Conservation (phyloP, 2,113 vertebrate genomes). For the Hippocampus barbouri region DNA sequence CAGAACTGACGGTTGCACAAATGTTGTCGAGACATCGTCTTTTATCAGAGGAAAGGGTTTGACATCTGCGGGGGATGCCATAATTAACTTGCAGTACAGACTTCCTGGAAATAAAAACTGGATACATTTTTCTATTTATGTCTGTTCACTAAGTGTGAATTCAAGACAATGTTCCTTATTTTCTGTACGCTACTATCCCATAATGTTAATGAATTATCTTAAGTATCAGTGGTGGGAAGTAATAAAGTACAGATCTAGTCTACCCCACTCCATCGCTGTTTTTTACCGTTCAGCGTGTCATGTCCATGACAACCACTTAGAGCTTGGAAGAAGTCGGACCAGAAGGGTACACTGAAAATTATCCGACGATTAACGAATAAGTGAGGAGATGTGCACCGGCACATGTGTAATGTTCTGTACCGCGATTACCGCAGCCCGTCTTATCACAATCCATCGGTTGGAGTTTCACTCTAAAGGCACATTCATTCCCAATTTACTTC, state of each 20-base stretch:
- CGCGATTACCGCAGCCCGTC: not conserved
- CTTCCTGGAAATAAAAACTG: not conserved
- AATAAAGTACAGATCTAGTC: too few species aligned
- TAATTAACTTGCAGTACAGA: slow-evolving; percentile 2
- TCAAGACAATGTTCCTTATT: too few species aligned
- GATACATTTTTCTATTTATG: not conserved
- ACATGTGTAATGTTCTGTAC: slow-evolving; percentile 41
- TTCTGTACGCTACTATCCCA: too few species aligned
- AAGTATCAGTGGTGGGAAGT: too few species aligned
- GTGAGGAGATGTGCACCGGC: slow-evolving; percentile 41
- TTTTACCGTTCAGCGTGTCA: slow-evolving; percentile 62
- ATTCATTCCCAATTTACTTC: not conserved
- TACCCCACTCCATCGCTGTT: too few species aligned
- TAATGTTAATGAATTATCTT: too few species aligned
- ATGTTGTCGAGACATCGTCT: not conserved
- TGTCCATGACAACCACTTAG: slow-evolving; percentile 51
- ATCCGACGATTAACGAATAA: slow-evolving; percentile 64
- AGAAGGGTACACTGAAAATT: slow-evolving; percentile 52
- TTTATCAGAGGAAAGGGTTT: not conserved
- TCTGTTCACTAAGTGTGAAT: not conserved
- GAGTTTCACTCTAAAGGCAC: slow-evolving; percentile 30
- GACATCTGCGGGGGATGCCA: not conserved
- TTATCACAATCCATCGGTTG: slow-evolving; percentile 21
- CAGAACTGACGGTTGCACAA: not conserved
- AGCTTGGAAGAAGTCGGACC: slow-evolving; percentile 25